phyloP scores from a whole-genome alignment of 1,140 invertebrate species.

The Catajapyx aquilonaris region DNA sequence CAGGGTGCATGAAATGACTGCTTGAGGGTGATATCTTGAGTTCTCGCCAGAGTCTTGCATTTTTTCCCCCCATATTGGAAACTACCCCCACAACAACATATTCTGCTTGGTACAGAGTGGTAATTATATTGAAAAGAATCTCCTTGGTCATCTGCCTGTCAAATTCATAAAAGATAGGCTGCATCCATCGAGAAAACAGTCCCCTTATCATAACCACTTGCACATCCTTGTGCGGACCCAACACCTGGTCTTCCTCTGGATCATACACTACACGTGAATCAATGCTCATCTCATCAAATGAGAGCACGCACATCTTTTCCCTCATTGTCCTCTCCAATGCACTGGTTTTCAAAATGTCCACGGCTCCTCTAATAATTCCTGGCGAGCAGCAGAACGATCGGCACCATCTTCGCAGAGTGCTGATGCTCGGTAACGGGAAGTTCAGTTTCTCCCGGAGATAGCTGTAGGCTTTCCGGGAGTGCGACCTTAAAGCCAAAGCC shows the following conservation, averaged over 20 bases:
- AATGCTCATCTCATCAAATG: background rate
- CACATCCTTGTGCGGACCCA: conserved; percentile 17
- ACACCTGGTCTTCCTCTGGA: conserved; percentile 14
- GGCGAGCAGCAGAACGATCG: background rate
- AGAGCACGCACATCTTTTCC: background rate
- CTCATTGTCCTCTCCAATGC: background rate
- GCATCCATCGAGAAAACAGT: conserved; percentile 18
- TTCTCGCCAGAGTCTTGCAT: conserved; percentile 16
- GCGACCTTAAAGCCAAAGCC: background rate
- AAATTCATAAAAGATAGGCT: conserved; percentile 18
- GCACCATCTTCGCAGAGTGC: background rate
- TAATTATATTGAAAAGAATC: conserved; percentile 14
- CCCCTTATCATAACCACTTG: conserved; percentile 17
- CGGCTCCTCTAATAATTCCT: background rate
- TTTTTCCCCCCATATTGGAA: conserved; percentile 15
- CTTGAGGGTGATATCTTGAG: conserved; percentile 12
- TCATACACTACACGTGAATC: conserved; percentile 15
- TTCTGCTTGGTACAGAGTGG: conserved; percentile 12
- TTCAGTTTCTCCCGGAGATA: background rate
- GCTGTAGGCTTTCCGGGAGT: background rate
- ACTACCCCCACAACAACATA: conserved; percentile 16
- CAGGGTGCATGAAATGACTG: conserved; percentile 11
- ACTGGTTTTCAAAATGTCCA: background rate
- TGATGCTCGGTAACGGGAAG: background rate
- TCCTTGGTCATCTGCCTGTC: conserved; percentile 17